Percentiles rank a stretch among this genome's conserved stretches.
Evolutionary conservation across 2,888 invertebrate genomes (phyloP).

Genomic region (Neoaliturus tenellus): DNA sequence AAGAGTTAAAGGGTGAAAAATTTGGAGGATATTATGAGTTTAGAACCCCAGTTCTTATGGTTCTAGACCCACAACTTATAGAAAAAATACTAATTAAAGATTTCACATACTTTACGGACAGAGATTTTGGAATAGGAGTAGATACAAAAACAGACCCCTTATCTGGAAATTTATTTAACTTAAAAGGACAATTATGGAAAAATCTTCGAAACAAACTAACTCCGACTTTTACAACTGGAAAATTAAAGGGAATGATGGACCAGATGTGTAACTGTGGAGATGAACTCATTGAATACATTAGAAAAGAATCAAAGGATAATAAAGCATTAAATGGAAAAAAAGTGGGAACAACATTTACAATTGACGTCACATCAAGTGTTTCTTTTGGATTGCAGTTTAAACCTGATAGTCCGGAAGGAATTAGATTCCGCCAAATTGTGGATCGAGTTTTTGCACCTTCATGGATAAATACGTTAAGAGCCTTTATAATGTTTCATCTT

Average conservation of each 20-base stretch:
- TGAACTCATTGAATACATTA: conserved; percentile 65
- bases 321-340: conserved; percentile 66
- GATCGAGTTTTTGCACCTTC: conserved; percentile 20
- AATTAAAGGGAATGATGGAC: conserved; percentile 73
- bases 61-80: conserved; percentile 37
- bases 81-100: conserved; percentile 50
- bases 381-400: conserved; percentile 75
- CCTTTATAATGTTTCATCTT: background rate
- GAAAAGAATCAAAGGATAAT: conserved; percentile 52
- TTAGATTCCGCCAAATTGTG: conserved; percentile 73
- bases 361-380: conserved; percentile 68
- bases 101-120: conserved; percentile 45
- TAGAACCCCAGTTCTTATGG: conserved; percentile 11
- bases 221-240: conserved; percentile 74
- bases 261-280: conserved; percentile 69
- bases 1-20: conserved; percentile 3
- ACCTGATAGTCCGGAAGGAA: conserved; percentile 75
- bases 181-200: conserved; percentile 73
- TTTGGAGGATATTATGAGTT: conserved; percentile 45
- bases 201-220: conserved; percentile 72
- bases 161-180: conserved; percentile 55
- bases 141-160: conserved; percentile 45
- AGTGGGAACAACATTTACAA: conserved; percentile 65
- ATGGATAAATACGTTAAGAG: background rate
- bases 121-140: conserved; percentile 29